Evolutionary conservation across 2,113 vertebrate species (phyloP), one percentile per base, ranked within the genome.

Genomic region (Conger conger): DNA sequence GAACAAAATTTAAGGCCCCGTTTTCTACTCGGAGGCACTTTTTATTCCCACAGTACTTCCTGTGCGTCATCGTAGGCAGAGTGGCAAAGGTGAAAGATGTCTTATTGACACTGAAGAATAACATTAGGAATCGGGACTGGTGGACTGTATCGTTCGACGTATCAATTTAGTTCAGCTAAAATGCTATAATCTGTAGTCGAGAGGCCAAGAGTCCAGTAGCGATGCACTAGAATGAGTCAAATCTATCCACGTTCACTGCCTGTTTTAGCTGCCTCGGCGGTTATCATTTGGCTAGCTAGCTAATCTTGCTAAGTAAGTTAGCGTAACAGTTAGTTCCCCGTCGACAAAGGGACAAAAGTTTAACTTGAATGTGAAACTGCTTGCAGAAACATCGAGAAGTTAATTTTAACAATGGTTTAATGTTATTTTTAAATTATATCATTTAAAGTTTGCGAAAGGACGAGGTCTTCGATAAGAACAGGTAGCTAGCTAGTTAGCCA

Each of bases 11-110:
- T 36, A 37, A 16, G 57, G 1, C 36, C 20, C 6, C n/a, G 16
- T n/a, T 85, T 84, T 90, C 83, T 35, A 17, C 79, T 81, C 90
- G 92, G 93, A 89, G 3, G 76, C 82, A 36, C 92, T 93, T 93
- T 79, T 0, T 5, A 27, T 87, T 83, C 1, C 90, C 50, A 88
- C 90, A 0, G 0, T 30, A 86, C 90, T 93, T 94, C 91, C 91
- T 90, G 87, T 16, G 17, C 30, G 38, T 86, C 68, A 73, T 73
- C 68, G 9, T 73, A 5, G 68, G 68, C n/a, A 73, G 27, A 73
- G 68, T 73, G 68, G 68, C 68, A 73, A 73, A 73, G 68, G 68
- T 73, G 68, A 73, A 73, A 73, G 68, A 9, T 8, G 13, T 0
- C 1, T 0, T 20, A 73, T 33, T 30, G 68, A 30, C 68, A 33